phyloP scores from a whole-genome alignment of 2,113 vertebrate genomes.

The Takifugu flavidus region DNA sequence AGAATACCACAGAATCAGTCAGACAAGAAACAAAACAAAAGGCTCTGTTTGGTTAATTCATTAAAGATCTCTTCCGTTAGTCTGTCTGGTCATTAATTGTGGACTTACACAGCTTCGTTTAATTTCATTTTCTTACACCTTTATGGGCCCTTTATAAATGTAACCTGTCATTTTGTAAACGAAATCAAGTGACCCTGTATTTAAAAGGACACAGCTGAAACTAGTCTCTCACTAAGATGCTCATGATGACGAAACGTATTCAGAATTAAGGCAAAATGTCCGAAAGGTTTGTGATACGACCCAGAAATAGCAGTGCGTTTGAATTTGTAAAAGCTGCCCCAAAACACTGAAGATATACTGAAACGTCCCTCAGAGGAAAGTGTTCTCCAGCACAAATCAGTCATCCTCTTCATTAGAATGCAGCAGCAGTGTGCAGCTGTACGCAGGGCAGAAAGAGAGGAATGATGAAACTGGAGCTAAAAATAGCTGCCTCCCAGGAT shows the following conservation, averaged over 20 bases:
- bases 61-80: background rate
- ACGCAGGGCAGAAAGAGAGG: slow-evolving; percentile 60
- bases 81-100: background rate
- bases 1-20: background rate
- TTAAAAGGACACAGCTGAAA: no score
- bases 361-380: slow-evolving; percentile 1
- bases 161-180: no score
- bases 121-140: no score
- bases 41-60: background rate
- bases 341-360: no score
- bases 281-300: no score
- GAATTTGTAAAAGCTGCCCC: no score
- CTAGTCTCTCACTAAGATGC: no score
- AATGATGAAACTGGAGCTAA: slow-evolving; percentile 79
- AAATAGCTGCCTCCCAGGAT: slow-evolving; percentile 80
- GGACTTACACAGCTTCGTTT: background rate
- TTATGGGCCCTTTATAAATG: no score
- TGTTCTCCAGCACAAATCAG: slow-evolving; percentile 37
- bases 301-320: no score
- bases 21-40: background rate
- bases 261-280: no score
- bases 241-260: no score
- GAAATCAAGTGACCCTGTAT: no score
- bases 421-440: slow-evolving; percentile 62
- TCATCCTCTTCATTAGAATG: slow-evolving; percentile 69